phyloP scores from a whole-genome alignment of 2,888 invertebrate species.

The Cremastobaeus sp. region DNA sequence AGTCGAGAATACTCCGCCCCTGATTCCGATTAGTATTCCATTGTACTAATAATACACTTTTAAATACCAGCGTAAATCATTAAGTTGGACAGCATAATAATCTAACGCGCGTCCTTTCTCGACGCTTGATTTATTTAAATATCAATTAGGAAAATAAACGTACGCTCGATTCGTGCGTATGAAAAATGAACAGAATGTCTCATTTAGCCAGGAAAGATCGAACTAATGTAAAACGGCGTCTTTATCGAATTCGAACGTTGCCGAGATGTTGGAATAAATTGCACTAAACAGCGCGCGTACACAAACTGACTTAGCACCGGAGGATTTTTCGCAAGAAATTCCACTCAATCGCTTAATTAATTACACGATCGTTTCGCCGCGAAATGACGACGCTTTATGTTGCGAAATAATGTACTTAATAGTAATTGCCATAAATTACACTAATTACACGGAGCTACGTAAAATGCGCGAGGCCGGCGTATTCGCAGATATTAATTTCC shows the following conservation, averaged over 20 bases:
- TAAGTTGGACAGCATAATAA: conserved; percentile 52
- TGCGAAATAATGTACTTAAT: conserved; percentile 17
- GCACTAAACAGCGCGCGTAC: conserved; percentile 18
- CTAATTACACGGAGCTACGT: conserved; percentile 29
- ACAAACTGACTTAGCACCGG: conserved; percentile 33
- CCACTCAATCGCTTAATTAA: conserved; percentile 56
- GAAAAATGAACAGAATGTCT: too few species aligned
- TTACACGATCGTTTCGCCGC: conserved; percentile 42
- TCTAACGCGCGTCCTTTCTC: conserved; percentile 42
- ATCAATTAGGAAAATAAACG: conserved; percentile 21
- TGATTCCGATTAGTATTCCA: conserved; percentile 53
- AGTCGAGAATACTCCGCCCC: conserved; percentile 30
- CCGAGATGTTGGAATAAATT: conserved; percentile 32
- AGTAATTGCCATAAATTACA: conserved; percentile 55
- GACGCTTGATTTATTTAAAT: conserved; percentile 47
- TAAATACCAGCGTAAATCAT: conserved; percentile 58
- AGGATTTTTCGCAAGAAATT: conserved; percentile 46
- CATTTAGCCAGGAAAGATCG: too few species aligned
- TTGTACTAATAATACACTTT: conserved; percentile 59
- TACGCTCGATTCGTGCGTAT: not conserved
- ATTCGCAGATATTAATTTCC: conserved; percentile 43
- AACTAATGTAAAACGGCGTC: too few species aligned
- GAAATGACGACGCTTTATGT: conserved; percentile 34
- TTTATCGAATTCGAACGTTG: conserved; percentile 27
- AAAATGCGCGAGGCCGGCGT: conserved; percentile 12